Conservation (phyloP, 2,113 vertebrate species). For the Caloenas nicobarica region DNA sequence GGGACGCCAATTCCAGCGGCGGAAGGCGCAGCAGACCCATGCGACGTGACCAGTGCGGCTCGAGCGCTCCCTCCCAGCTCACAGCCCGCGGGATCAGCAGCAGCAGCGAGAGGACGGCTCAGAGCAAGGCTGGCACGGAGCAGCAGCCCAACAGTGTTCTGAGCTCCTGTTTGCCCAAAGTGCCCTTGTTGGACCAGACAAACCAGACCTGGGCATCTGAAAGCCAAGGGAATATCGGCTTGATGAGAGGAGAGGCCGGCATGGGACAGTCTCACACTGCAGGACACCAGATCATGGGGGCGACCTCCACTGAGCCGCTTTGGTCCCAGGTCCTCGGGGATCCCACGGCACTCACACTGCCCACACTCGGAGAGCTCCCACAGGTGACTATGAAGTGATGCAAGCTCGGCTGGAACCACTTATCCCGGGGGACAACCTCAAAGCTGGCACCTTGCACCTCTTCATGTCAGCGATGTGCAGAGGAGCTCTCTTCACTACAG, state of each 20-base stretch:
- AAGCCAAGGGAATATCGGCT: neutral
- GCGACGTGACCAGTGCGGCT: neutral
- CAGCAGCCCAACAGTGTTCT: neutral
- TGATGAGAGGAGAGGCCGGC: neutral
- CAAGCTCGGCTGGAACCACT: accelerated
- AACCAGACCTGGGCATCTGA: neutral
- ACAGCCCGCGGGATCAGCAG: neutral
- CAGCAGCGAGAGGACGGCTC: neutral
- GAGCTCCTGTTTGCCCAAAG: neutral
- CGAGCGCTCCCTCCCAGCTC: neutral
- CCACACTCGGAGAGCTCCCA: accelerated
- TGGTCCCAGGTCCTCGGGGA: neutral
- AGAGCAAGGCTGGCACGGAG: neutral
- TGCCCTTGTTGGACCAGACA: neutral
- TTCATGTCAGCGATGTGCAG: accelerated
- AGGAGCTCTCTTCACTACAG: neutral
- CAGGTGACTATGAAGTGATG: accelerated
- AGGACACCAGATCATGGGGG: neutral
- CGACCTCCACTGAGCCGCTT: accelerated
- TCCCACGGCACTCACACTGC: accelerated
- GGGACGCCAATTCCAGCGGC: neutral
- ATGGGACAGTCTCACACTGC: neutral
- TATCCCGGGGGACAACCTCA: neutral
- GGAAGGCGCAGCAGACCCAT: neutral
- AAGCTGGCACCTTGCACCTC: neutral